Percentiles rank a stretch among this genome's conserved stretches.
Conservation (phyloP, 2,888 invertebrate species). For the Steinernema hermaphroditum region DNA sequence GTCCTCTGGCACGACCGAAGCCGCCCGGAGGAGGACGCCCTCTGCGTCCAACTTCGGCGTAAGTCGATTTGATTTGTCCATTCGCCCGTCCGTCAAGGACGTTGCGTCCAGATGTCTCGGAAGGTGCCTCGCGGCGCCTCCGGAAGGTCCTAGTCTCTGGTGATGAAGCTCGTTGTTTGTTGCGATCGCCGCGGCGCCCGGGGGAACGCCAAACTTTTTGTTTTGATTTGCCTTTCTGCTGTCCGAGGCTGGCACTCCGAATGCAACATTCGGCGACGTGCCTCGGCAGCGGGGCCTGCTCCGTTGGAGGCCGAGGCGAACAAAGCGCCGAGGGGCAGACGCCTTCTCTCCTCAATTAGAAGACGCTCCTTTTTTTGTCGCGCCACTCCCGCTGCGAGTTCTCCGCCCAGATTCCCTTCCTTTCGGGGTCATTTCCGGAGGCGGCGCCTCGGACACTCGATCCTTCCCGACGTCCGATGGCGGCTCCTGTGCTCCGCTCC, state of each 20-base stretch:
- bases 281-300: conserved; percentile 74
- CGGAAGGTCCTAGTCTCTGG: not conserved
- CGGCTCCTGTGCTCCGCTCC: conserved; percentile 9
- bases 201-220: conserved; percentile 4
- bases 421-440: conserved; percentile 12
- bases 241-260: conserved; percentile 26
- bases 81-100: not conserved
- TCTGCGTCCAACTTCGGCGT: conserved; percentile 10
- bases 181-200: not conserved
- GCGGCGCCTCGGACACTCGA: not conserved
- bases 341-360: conserved; percentile 13
- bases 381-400: not conserved
- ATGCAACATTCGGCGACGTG: conserved; percentile 6
- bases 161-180: conserved; percentile 16
- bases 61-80: conserved; percentile 7
- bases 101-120: conserved; percentile 17
- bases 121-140: not conserved
- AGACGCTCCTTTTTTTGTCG: not conserved
- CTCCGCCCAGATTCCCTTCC: conserved; percentile 25
- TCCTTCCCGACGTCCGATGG: not conserved
- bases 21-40: not conserved
- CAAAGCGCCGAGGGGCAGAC: conserved; percentile 7
- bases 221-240: not conserved
- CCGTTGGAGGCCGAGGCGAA: conserved; percentile 34
- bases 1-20: too few relatives aligned